Evolutionary conservation across 2,797 vertebrate species (phyloP).

Genomic region (Poeciliopsis infans): DNA sequence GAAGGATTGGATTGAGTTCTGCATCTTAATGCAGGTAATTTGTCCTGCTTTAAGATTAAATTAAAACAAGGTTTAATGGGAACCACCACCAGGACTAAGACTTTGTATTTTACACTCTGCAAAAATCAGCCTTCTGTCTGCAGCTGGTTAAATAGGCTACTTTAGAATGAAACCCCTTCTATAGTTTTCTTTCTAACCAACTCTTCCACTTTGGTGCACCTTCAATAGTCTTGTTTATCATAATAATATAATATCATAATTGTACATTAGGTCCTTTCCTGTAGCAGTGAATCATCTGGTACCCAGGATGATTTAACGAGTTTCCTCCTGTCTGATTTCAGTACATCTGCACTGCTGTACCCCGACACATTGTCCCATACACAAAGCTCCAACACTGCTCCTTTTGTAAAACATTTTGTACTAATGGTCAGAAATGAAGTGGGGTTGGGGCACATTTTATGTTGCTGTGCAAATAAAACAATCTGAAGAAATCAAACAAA

Average conservation of each 20-base stretch:
- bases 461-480: constrained; percentile 70
- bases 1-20: constrained; percentile 11
- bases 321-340: constrained; percentile 39
- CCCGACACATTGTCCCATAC: constrained; percentile 43
- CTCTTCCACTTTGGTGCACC: constrained; percentile 51
- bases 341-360: constrained; percentile 65
- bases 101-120: constrained; percentile 24
- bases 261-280: constrained; percentile 30
- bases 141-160: constrained; percentile 13
- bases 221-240: constrained; percentile 44
- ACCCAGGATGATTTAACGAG: constrained; percentile 35
- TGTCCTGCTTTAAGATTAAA: constrained; percentile 29
- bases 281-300: constrained; percentile 47
- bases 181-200: constrained; percentile 61
- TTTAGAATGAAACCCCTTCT: constrained; percentile 28
- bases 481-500: constrained; percentile 39
- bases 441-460: constrained; percentile 55
- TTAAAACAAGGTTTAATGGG: constrained; percentile 27
- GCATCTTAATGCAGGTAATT: constrained; percentile 10
- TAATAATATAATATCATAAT: constrained; percentile 33
- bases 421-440: constrained; percentile 70
- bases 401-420: constrained; percentile 81
- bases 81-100: constrained; percentile 19
- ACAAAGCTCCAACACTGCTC: constrained; percentile 38
- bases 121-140: constrained; percentile 2